Percentiles rank a stretch among this genome's conserved stretches.
These are phyloP conservation scores for Oscheius onirici DNA, from an alignment of 2,888 invertebrate species.

Conservation along the genomic window DNA sequence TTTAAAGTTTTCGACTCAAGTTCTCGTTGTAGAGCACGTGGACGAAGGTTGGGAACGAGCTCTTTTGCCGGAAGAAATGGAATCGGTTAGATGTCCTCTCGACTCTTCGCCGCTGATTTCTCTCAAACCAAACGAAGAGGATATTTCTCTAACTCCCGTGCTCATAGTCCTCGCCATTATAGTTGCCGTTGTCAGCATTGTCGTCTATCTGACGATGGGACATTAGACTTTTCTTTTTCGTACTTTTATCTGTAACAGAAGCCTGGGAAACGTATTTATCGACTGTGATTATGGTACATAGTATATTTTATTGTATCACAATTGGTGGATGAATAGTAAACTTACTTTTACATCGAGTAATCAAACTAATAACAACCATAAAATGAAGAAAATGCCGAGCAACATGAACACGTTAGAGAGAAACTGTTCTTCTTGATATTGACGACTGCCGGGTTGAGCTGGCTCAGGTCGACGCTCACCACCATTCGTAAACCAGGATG, in stretches of 20 bases:
- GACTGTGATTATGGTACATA: slow-evolving; percentile 21
- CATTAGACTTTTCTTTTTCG: not conserved
- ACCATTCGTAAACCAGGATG: slow-evolving; percentile 54
- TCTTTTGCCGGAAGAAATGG: slow-evolving; percentile 52
- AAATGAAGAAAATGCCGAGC: slow-evolving; percentile 66
- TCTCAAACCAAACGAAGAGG: slow-evolving; percentile 27
- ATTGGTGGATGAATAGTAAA: slow-evolving; percentile 8
- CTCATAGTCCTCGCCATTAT: slow-evolving; percentile 36
- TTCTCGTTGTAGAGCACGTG: slow-evolving; percentile 47
- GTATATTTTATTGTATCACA: slow-evolving; percentile 17
- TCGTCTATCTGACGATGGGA: slow-evolving; percentile 35
- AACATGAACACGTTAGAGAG: slow-evolving; percentile 66
- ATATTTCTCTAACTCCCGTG: slow-evolving; percentile 27
- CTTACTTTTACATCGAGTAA: too few species aligned
- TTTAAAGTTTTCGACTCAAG: not conserved
- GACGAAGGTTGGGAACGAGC: slow-evolving; percentile 58
- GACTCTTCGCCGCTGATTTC: slow-evolving; percentile 39
- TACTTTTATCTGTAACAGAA: too few species aligned
- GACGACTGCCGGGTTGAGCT: slow-evolving; percentile 58
- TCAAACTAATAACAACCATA: slow-evolving; percentile 63
- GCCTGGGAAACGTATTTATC: slow-evolving; percentile 2
- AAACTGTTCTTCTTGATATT: slow-evolving; percentile 67
- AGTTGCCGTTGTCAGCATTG: slow-evolving; percentile 34
- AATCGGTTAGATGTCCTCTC: slow-evolving; percentile 43
- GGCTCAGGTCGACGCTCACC: slow-evolving; percentile 38